Evolutionary conservation across 2,113 vertebrate species (phyloP), one percentile per base, ranked within the genome.

Genomic region (Megaceryle torquata): DNA sequence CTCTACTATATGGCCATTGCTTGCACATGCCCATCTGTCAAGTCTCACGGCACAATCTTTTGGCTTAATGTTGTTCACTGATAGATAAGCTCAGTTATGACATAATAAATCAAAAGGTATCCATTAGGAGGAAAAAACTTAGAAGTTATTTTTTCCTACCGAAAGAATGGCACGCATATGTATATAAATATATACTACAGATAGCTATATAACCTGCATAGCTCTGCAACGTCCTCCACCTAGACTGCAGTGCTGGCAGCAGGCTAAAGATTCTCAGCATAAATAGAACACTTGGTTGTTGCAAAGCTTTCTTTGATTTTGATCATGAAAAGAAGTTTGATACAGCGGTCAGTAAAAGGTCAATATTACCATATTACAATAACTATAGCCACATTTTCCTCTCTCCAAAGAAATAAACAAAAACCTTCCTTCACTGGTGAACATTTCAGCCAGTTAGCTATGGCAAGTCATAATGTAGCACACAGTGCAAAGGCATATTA

Each of bases 201-300:
- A 31, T n/a, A 33, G 10, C 64, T 81, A 2, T 6, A 46, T 26
- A n/a, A 68, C 77, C 64, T 61, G 75, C 81, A 86, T 25, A 92
- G 56, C n/a, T 86, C 91, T 15, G 22, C 65, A 71, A 89, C 79
- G 8, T 26, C 92, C 83, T 92, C 75, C 90, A 86, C 64, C 88
- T 78, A 71, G 35, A 91, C 93, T 96, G 91, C 74, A 65, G 92
- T 54, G 71, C 8, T 96, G 94, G 95, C 93, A 89, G 82, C 71
- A 14, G 5, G 65, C 48, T 81, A 65, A 89, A 77, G 65, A 86
- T 74, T 94, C 48, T 79, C 60, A 21, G 91, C 61, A 4, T 31
- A 37, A 61, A 60, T 6, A 68, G 83, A 82, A 91, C 75, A 82
- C 63, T 50, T 82, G 35, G 76, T 59, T 76, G 37, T 92, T 91